A percentile compares a stretch with the other conserved stretches of the same genome.
Evolutionary conservation across 2,113 vertebrate genomes (phyloP).

Genomic region (Prunella himalayana): DNA sequence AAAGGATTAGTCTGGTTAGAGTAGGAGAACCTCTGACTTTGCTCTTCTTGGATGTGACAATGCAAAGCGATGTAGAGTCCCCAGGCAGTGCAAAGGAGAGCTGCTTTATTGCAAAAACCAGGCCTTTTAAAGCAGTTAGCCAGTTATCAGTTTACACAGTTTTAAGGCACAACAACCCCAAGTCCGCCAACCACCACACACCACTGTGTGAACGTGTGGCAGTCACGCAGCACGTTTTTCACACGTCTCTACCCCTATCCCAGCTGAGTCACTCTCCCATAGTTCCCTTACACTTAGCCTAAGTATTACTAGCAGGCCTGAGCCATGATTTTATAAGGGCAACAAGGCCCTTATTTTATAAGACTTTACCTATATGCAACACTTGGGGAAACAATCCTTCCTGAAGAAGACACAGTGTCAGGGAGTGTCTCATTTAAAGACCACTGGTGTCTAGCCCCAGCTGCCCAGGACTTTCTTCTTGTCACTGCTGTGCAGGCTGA

Average conservation of each 20-base stretch:
- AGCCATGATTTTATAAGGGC: neutral
- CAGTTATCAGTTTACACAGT: neutral
- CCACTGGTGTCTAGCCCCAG: neutral
- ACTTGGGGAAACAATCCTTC: neutral
- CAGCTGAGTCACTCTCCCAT: neutral
- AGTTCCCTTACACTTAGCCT: neutral
- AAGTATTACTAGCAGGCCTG: neutral
- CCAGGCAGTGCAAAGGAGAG: neutral
- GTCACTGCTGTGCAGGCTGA: neutral
- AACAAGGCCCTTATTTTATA: neutral
- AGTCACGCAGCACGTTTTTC: accelerated
- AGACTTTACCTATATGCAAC: neutral
- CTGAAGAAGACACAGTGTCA: neutral
- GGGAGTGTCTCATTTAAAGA: neutral
- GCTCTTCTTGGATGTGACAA: neutral
- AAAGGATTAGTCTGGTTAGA: neutral
- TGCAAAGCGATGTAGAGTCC: neutral
- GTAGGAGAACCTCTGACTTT: neutral
- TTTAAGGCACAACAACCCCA: neutral
- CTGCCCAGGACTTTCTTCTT: neutral
- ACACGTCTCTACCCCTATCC: neutral
- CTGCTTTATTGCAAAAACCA: neutral
- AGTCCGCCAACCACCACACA: neutral
- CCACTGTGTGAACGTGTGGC: accelerated
- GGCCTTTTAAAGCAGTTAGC: neutral